Base-by-base conservation (phyloP, 2,888 invertebrate genomes). In the Ormia ochracea region DNA sequence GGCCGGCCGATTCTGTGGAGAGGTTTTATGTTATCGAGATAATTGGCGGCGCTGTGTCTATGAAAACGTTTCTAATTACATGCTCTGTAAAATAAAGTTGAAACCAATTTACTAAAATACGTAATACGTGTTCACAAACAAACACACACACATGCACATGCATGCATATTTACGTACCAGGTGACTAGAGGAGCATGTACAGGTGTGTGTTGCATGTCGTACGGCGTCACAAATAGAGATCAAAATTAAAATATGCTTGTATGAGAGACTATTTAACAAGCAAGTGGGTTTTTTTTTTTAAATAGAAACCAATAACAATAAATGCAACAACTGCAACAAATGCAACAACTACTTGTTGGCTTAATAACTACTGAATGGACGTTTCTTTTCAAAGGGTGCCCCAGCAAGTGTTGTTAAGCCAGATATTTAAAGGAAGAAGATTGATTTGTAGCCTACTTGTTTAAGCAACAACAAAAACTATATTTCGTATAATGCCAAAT, bases 11-110 rank as follows among this genome's bases (percentile, higher is more conserved):
- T 23, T 14, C 33, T 43, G 28, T 58, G 23, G 52, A n/a, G 23
- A 14, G 38, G 21, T 28, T 21, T 21, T 52, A 19, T n/a, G n/a
- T n/a, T n/a, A n/a, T 50, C 56, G 38, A 28, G 65, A 66, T 78
- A 78, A 78, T 78, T 78, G 78, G 78, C 78, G 78, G 78, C 78
- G 78, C 78, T 78, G 61, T 78, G 78, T 78, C 78, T 78, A 72
- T 78, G 72, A 72, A 66, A 78, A 66, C 78, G 78, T 78, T 72
- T 72, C 72, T 78, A 78, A 78, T 78, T 78, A 72, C 78, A 78
- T 50, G 38, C 41, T 54, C n/a, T 59, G 31, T 43, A 43, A 61
- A 63, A 61, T 69, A 45, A 48, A 66, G 52, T 72, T 66, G 58
- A 78, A 78, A 72, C 72, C 66, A 78, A 72, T 77, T 77, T 77